Conservation (phyloP, 2,113 vertebrate genomes). For the mouse (Mus musculus) region GRCm39 chr7:111686501-111687000, state of each 20-base stretch:
- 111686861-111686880: neutral
- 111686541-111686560: neutral
- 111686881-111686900: neutral
- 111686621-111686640: constrained; percentile 17
- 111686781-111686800: neutral
- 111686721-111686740: neutral
- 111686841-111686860: neutral
- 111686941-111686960: neutral
- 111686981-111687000: constrained; percentile 91
- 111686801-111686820: neutral
- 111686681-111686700: constrained; percentile 48
- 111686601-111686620: neutral
- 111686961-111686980: constrained; percentile 92
- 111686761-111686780: constrained; percentile 8
- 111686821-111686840: neutral
- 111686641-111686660: constrained; percentile 25
- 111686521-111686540: neutral
- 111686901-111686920: neutral
- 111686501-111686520: constrained; percentile 51
- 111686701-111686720: constrained; percentile 26
- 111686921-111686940: neutral
- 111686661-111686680: constrained; percentile 17
- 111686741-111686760: constrained; percentile 57
- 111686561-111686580: neutral
- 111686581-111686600: neutral